A percentile compares a stretch with the other conserved stretches of the same genome.
Evolutionary conservation across 2,888 invertebrate genomes (phyloP).

Genomic region (Odontothrips loti): DNA sequence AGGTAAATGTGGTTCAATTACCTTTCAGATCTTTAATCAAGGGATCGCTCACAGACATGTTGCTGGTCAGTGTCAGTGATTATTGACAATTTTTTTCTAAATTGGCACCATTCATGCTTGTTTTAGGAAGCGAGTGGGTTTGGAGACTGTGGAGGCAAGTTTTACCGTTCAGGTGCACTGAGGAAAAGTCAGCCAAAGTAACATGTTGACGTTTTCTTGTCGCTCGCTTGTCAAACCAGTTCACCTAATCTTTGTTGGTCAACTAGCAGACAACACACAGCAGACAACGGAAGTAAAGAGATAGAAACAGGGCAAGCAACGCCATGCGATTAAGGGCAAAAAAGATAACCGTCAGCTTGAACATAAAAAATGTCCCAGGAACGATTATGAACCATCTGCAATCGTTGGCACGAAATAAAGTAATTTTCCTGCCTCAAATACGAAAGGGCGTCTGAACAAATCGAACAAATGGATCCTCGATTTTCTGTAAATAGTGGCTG

Average conservation of each 20-base stretch:
- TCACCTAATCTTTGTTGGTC: neutral
- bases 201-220: neutral
- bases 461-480: too few relatives aligned
- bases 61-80: neutral
- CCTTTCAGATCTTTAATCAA: neutral
- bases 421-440: too few relatives aligned
- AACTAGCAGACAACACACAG: neutral
- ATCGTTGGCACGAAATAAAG: too few relatives aligned
- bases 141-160: neutral
- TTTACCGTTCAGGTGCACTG: neutral
- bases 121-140: neutral
- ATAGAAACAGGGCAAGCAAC: too few relatives aligned
- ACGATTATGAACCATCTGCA: too few relatives aligned
- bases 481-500: too few relatives aligned
- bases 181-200: neutral
- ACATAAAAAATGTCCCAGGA: too few relatives aligned
- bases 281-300: too few relatives aligned
- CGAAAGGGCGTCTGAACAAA: too few relatives aligned
- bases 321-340: too few relatives aligned
- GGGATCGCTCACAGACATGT: constrained; percentile 6
- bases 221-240: neutral
- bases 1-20: neutral
- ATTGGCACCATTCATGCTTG: neutral
- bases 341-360: too few relatives aligned
- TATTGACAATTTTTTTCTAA: neutral